phyloP scores from a whole-genome alignment of 2,113 vertebrate genomes.

The Diadophis punctatus region DNA sequence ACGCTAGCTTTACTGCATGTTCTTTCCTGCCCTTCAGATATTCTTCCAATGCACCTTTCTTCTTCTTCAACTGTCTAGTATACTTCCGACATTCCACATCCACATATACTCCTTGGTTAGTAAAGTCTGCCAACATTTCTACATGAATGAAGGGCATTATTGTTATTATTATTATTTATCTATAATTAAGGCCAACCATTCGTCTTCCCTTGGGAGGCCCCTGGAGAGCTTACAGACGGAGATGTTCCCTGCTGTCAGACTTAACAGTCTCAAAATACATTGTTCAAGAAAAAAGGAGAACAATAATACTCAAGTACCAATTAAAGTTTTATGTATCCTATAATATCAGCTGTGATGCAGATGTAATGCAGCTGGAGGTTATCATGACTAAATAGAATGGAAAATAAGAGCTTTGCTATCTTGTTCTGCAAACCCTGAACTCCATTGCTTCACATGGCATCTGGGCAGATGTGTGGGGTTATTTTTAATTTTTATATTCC shows the following conservation, averaged over 20 bases:
- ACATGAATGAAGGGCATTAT: background rate
- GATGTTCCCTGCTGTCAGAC: background rate
- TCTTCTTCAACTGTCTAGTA: background rate
- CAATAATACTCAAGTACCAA: background rate
- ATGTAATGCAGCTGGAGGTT: background rate
- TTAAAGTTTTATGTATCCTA: background rate
- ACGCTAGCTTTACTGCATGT: background rate
- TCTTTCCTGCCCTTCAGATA: background rate
- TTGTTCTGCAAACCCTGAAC: slow-evolving; percentile 2
- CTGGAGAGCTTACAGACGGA: background rate
- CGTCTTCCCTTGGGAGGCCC: background rate
- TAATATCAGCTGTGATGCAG: background rate
- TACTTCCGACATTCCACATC: background rate
- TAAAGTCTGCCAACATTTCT: background rate
- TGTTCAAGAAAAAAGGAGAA: background rate
- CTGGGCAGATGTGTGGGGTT: background rate
- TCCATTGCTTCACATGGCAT: background rate
- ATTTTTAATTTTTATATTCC: background rate
- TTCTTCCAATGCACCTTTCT: background rate
- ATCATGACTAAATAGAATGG: background rate
- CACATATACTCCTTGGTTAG: background rate
- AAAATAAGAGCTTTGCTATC: background rate
- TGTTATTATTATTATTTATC: background rate
- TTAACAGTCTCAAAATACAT: background rate
- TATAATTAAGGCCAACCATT: background rate